A percentile compares a stretch with the other conserved stretches of the same genome.
These are phyloP conservation scores for Ciona savignyi DNA, from an alignment of 23 tunicate genomes.

Conservation along the genomic window DNA sequence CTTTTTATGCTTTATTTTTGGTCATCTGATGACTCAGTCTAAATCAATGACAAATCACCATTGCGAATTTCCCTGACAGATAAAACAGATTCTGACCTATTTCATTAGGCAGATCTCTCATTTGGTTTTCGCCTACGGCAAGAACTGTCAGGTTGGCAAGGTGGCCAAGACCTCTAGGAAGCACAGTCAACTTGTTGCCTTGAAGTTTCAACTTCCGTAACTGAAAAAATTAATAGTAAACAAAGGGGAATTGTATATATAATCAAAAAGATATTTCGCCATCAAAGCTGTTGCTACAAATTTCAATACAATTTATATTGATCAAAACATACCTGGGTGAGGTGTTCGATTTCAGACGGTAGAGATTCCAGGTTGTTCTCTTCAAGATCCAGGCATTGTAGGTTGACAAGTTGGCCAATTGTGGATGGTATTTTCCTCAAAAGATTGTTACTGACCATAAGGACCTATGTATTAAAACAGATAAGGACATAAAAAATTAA, in stretches of 20 bases:
- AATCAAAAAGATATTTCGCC: background rate
- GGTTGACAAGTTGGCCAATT: conserved; percentile 64
- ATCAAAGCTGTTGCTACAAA: background rate
- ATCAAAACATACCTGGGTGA: background rate
- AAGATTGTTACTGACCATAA: conserved; percentile 74
- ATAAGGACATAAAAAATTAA: no score
- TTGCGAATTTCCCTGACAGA: no score
- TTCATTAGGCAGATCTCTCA: conserved; percentile 27
- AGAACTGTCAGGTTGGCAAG: conserved; percentile 29
- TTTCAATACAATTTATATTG: background rate
- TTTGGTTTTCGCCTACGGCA: conserved; percentile 29
- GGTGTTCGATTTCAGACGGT: background rate
- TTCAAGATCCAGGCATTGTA: conserved; percentile 68
- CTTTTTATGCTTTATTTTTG: no score
- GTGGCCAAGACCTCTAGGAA: conserved; percentile 36
- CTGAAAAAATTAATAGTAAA: conserved; percentile 8
- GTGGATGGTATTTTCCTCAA: conserved; percentile 57
- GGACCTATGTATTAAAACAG: conserved; percentile 29
- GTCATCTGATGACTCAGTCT: no score
- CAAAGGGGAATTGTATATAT: no score
- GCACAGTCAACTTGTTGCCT: conserved; percentile 37
- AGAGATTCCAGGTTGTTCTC: conserved; percentile 52
- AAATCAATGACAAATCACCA: no score
- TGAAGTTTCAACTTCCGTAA: conserved; percentile 33
- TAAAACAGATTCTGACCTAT: conserved; percentile 37